Conservation (phyloP, 2,888 invertebrate species). For the Oxystoma pomonae region DNA sequence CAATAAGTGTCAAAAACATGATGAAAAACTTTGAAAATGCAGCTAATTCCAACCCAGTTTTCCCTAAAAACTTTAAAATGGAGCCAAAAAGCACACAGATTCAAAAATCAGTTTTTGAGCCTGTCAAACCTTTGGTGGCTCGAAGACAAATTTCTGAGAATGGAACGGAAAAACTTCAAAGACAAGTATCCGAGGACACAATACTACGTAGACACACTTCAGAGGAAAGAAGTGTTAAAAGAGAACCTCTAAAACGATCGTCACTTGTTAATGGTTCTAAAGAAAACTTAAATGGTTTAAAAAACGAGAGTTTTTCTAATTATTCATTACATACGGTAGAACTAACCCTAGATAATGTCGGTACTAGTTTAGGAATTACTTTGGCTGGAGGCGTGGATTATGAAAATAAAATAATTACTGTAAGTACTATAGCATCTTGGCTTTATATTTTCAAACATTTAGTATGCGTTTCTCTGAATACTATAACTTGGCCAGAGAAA, state of each 20-base stretch:
- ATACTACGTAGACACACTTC: conserved; percentile 17
- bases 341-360: not conserved
- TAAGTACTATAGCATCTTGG: too few relatives aligned
- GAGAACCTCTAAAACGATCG: not conserved
- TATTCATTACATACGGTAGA: not conserved
- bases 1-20: conserved; percentile 53
- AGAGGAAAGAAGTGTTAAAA: not conserved
- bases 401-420: conserved; percentile 88
- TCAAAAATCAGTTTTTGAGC: conserved; percentile 11
- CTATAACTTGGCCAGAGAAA: not conserved
- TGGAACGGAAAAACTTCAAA: conserved; percentile 13
- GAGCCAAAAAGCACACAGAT: conserved; percentile 17
- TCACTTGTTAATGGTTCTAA: not conserved
- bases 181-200: conserved; percentile 21
- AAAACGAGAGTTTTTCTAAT: not conserved
- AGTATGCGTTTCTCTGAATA: not conserved
- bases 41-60: conserved; percentile 23
- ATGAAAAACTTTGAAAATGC: conserved; percentile 54
- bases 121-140: conserved; percentile 10
- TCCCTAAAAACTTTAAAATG: conserved; percentile 26
- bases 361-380: conserved; percentile 78
- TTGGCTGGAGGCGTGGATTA: conserved; percentile 87
- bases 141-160: conserved; percentile 7
- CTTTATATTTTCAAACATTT: not conserved
- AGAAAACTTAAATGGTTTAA: not conserved